phyloP scores from a whole-genome alignment of 2,797 vertebrate genomes.

The Clarias fuscus region DNA sequence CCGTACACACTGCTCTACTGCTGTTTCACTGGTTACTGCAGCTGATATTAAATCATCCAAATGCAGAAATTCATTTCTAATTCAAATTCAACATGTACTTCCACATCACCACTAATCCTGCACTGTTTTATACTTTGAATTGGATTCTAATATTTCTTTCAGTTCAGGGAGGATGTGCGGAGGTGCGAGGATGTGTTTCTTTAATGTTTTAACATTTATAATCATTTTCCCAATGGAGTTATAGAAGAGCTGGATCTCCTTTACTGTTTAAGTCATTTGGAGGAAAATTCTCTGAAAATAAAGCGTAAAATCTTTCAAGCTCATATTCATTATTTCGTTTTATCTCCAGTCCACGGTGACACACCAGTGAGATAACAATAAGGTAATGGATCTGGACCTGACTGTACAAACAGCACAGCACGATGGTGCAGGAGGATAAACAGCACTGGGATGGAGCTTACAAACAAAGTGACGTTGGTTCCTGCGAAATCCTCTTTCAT shows the following conservation, averaged over 20 bases:
- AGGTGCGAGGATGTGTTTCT: no score
- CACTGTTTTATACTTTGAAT: neutral
- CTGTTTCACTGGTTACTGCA: neutral
- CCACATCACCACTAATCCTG: neutral
- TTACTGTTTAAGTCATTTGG: neutral
- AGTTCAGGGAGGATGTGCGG: no score
- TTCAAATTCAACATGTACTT: neutral
- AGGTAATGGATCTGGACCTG: neutral
- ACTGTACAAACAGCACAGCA: neutral
- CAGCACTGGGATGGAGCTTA: constrained; percentile 55
- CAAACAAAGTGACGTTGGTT: constrained; percentile 54
- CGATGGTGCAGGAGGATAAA: no score
- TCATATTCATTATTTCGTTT: neutral
- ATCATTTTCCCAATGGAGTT: no score
- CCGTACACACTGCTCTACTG: neutral
- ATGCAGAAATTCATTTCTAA: neutral
- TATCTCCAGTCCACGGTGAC: neutral
- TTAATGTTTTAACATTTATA: no score
- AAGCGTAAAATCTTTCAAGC: neutral
- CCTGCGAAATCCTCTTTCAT: constrained; percentile 60
- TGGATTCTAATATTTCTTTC: no score
- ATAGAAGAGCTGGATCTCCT: neutral
- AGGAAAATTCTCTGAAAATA: neutral
- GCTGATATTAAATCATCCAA: neutral
- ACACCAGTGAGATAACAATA: neutral